A percentile compares a stretch with the other conserved stretches of the same genome.
Conservation (phyloP, 2,888 invertebrate genomes). For the Parapristionchus giblindavisi region DNA sequence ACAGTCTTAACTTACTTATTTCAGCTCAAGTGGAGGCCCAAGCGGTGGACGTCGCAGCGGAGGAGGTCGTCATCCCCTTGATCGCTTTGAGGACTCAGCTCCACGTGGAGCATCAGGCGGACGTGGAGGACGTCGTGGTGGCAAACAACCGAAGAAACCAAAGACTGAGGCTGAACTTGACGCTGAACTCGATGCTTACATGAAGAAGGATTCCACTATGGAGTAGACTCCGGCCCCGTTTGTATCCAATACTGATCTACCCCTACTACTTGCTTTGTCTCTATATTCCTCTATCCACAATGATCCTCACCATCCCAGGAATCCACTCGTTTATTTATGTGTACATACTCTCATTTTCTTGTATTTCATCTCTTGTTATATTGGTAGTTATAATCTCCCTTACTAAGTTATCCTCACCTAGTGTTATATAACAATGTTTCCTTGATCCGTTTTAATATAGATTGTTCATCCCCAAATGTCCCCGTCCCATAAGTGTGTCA, state of each 20-base stretch:
- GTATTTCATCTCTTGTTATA: too few relatives aligned
- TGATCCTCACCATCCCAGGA: background rate
- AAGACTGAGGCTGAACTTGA: background rate
- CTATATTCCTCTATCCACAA: background rate
- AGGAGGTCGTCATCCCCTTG: slow-evolving; percentile 21
- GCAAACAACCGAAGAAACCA: background rate
- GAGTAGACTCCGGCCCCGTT: background rate
- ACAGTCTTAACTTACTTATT: background rate
- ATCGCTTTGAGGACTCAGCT: slow-evolving; percentile 7
- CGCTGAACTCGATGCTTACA: slow-evolving; percentile 34
- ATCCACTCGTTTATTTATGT: slow-evolving; percentile 9
- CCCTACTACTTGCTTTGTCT: background rate
- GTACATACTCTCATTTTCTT: slow-evolving; percentile 20
- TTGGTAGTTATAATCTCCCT: too few relatives aligned
- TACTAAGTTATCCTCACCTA: background rate
- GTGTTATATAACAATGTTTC: slow-evolving; percentile 7
- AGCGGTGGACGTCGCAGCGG: slow-evolving; percentile 2
- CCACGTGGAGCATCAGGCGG: too few relatives aligned
- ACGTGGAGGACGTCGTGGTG: slow-evolving; percentile 11
- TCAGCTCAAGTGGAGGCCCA: slow-evolving; percentile 3
- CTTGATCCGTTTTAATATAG: background rate
- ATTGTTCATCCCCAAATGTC: too few relatives aligned
- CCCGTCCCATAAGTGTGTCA: slow-evolving; percentile 1
- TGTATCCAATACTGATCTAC: slow-evolving; percentile 1
- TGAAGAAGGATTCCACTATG: slow-evolving; percentile 32